Base-by-base conservation (phyloP, 2,113 vertebrate genomes). In the Alouatta palliata region DNA sequence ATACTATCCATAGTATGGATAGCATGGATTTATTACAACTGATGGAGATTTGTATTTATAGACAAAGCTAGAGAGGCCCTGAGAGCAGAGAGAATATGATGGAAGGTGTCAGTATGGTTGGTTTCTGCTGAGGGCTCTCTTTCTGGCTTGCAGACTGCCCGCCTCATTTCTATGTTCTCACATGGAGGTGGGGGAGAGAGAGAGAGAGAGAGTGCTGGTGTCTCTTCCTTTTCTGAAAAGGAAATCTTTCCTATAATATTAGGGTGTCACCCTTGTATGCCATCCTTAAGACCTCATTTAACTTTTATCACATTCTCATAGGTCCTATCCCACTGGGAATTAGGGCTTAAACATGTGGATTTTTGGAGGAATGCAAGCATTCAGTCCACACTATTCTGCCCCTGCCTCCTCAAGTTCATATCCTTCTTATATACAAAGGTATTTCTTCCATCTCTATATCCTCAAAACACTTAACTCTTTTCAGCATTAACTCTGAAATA, bases 181-280 rank as follows among this genome's bases (percentile, higher is more conserved):
- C 12, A 27, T 8, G 19, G 23, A 25, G 9, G 30, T 32, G 47
- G 52, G 14, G 32, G 47, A 58, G 10, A 40, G 45, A 70, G 30
- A 49, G 47, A 49, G 47, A 13, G 47, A 49, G 49, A 49, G 49
- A 14, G 32, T 0, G 20, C 25, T 35, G 10, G 2, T 77, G 25
- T 91, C 70, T 95, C 70, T 87, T 87, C 19, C 17, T 47, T 20
- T 90, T 93, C 21, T 86, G 66, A 49, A 25, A 40, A 70, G 10
- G 2, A 0, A 13, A 52, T 4, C 6, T 40, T 25, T 6, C 27
- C 12, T 66, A 79, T 56, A 2, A 16, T 8, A 49, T 73, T 52
- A 77, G 6, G 19, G 10, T 4, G 52, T 40, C 11, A 61, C 35
- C 0, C 19, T 66, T 45, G 83, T 40, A 21, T 56, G 54, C 54